Evolutionary conservation across 2,888 invertebrate species (phyloP).

Genomic region (Trilocha varians): DNA sequence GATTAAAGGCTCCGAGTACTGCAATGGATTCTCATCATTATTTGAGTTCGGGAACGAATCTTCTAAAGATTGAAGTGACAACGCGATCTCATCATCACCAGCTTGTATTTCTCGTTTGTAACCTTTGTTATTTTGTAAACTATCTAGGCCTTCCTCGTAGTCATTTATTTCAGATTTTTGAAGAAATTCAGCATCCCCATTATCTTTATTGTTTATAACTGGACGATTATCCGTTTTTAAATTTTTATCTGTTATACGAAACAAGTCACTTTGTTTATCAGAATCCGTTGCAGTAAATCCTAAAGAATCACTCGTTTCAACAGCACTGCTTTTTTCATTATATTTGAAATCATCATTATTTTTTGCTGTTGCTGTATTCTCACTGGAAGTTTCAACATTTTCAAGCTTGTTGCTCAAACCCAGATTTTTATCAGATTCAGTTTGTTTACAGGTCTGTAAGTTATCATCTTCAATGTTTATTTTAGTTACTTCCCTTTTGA

Average conservation of each 20-base stretch:
- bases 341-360: neutral
- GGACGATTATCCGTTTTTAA: neutral
- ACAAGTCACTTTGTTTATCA: neutral
- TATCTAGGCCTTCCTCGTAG: slow-evolving; percentile 30
- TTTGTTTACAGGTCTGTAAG: slow-evolving; percentile 39
- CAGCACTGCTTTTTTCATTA: neutral
- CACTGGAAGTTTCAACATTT: slow-evolving; percentile 26
- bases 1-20: slow-evolving; percentile 41
- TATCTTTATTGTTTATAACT: neutral
- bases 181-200: neutral
- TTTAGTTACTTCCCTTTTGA: slow-evolving; percentile 62
- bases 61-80: slow-evolving; percentile 50
- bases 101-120: slow-evolving; percentile 37
- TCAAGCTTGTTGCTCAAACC: slow-evolving; percentile 25
- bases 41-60: slow-evolving; percentile 56
- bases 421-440: slow-evolving; percentile 47
- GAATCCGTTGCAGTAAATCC: neutral
- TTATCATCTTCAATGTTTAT: slow-evolving; percentile 54
- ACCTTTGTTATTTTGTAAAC: slow-evolving; percentile 22
- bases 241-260: neutral
- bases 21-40: slow-evolving; percentile 31
- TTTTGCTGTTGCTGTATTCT: slow-evolving; percentile 23
- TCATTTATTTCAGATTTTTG: slow-evolving; percentile 9
- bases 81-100: slow-evolving; percentile 27
- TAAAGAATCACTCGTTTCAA: neutral